Evolutionary conservation across 2,113 vertebrate species (phyloP).

Genomic region (Peromyscus maniculatus): DNA sequence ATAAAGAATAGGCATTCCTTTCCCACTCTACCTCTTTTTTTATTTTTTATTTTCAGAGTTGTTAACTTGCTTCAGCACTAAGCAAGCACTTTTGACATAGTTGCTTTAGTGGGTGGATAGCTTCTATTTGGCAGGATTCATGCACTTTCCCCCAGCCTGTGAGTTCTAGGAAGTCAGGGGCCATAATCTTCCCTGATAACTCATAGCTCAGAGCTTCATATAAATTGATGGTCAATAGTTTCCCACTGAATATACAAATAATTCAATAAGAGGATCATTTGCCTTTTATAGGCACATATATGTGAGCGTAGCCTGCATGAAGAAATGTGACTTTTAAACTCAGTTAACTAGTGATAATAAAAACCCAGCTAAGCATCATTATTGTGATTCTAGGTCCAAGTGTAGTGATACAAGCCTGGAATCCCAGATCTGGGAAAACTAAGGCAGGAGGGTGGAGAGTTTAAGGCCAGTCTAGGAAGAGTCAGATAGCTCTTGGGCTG

Average conservation of each 20-base stretch:
- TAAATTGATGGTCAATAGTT: conserved; percentile 1
- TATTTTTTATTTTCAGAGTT: background rate
- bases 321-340: background rate
- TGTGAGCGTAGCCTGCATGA: background rate
- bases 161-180: background rate
- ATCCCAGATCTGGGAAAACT: background rate
- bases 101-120: background rate
- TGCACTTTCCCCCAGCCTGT: background rate
- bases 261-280: background rate
- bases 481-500: background rate
- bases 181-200: background rate
- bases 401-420: background rate
- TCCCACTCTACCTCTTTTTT: background rate
- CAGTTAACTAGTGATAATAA: background rate
- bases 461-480: background rate
- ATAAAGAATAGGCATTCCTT: conserved; percentile 18
- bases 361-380: background rate
- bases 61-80: background rate
- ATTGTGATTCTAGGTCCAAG: background rate
- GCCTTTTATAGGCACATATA: background rate
- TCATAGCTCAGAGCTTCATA: background rate
- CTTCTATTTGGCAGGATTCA: background rate
- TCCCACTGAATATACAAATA: background rate
- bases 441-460: background rate
- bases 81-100: background rate